phyloP scores from a whole-genome alignment of 2,888 invertebrate species.

The Sussaba pulchella region DNA sequence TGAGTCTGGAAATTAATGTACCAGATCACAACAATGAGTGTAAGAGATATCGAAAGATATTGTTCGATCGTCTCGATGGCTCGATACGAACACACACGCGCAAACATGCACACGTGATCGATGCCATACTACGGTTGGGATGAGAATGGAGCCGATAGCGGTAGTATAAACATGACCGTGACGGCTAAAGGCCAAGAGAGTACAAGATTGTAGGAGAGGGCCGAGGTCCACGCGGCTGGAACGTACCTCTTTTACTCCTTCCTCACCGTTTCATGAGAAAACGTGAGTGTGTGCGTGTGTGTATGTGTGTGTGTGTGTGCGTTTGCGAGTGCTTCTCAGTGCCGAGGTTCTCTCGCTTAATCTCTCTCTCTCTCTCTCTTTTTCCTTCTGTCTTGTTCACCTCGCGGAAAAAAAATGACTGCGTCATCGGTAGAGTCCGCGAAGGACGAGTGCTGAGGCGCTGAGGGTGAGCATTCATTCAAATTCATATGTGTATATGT shows the following conservation, averaged over 20 bases:
- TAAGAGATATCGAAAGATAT: background rate
- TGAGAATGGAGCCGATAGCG: constrained; percentile 24
- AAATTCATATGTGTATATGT: background rate
- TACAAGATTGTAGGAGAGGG: constrained; percentile 31
- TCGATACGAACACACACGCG: no score
- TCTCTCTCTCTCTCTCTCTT: constrained; percentile 1
- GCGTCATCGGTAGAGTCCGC: constrained; percentile 67
- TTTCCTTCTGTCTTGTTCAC: constrained; percentile 72
- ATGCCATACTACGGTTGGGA: background rate
- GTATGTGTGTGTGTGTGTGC: no score
- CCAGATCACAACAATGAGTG: background rate
- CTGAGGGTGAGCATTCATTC: constrained; percentile 36
- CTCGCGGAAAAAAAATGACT: constrained; percentile 74
- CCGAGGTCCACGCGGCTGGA: constrained; percentile 71
- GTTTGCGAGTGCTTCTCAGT: constrained; percentile 62
- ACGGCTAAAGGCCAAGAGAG: constrained; percentile 62
- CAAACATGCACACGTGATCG: background rate
- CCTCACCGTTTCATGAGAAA: no score
- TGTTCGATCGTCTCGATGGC: no score
- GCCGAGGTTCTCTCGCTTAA: constrained; percentile 20
- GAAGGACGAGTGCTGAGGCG: constrained; percentile 54
- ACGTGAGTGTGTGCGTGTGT: no score
- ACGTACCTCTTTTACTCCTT: no score
- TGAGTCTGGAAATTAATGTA: background rate
- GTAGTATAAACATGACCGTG: constrained; percentile 70